Conservation (phyloP, 2,888 invertebrate species). For the Onchidella celtica region DNA sequence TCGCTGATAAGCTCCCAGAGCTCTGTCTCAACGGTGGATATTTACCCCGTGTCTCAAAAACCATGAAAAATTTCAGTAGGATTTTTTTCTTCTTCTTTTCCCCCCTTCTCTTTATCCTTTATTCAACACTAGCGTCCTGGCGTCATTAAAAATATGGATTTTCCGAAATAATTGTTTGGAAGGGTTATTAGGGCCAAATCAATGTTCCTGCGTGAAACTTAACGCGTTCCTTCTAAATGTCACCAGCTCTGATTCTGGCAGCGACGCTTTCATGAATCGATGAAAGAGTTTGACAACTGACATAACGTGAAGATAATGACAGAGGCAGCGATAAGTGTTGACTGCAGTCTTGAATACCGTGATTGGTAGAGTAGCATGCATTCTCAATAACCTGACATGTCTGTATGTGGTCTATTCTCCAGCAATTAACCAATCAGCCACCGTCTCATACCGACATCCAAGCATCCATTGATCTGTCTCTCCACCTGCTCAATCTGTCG, state of each 20-base stretch:
- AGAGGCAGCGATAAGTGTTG: not conserved
- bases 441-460: too few species aligned
- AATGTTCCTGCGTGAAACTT: not conserved
- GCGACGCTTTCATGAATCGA: not conserved
- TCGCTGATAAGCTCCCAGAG: too few species aligned
- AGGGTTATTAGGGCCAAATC: constrained; percentile 19
- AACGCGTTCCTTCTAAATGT: not conserved
- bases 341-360: not conserved
- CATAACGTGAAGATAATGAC: not conserved
- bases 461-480: too few species aligned
- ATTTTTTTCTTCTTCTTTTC: too few species aligned
- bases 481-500: too few species aligned
- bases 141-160: constrained; percentile 32
- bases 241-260: not conserved
- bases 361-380: too few species aligned
- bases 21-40: too few species aligned
- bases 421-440: too few species aligned
- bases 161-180: constrained; percentile 25
- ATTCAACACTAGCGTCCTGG: not conserved
- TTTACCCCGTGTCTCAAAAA: too few species aligned
- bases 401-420: too few species aligned
- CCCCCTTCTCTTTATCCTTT: not conserved
- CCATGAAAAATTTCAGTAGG: too few species aligned
- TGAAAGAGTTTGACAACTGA: not conserved
- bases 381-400: too few species aligned